These are phyloP conservation scores for Benthosema pterotum DNA, from an alignment of 2,797 vertebrate species.

Conservation along the genomic window DNA sequence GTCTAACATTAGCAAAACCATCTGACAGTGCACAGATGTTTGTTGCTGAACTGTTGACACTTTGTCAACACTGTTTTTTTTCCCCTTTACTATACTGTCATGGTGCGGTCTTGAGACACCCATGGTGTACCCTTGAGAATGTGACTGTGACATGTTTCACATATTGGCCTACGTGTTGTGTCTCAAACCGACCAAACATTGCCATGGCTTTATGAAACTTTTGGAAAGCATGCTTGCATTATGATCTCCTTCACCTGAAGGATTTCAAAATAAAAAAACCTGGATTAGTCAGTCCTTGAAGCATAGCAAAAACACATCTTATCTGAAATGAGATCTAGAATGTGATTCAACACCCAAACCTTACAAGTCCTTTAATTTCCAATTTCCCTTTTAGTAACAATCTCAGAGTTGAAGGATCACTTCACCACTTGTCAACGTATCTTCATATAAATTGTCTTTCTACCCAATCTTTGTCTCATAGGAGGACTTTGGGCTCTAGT, in stretches of 20 bases:
- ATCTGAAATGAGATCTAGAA: not conserved
- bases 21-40: conserved; percentile 46
- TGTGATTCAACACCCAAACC: not conserved
- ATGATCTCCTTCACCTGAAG: not conserved
- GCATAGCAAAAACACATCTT: not conserved
- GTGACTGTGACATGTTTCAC: conserved; percentile 36
- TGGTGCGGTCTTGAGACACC: conserved; percentile 10
- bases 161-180: conserved; percentile 2
- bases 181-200: conserved; percentile 9
- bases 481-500: too few relatives aligned
- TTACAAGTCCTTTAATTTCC: too few relatives aligned
- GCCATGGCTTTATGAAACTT: conserved; percentile 39
- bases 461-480: too few relatives aligned
- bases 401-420: too few relatives aligned
- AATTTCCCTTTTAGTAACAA: too few relatives aligned
- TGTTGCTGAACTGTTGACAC: conserved; percentile 28
- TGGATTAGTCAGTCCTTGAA: not conserved
- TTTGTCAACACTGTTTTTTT: conserved; percentile 4
- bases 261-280: conserved; percentile 4
- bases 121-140: conserved; percentile 24
- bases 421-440: too few relatives aligned
- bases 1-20: conserved; percentile 39
- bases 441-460: too few relatives aligned
- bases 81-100: conserved; percentile 15
- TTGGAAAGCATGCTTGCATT: conserved; percentile 29